Conservation (phyloP, 2,888 invertebrate species). For the Aphrophora alni region DNA sequence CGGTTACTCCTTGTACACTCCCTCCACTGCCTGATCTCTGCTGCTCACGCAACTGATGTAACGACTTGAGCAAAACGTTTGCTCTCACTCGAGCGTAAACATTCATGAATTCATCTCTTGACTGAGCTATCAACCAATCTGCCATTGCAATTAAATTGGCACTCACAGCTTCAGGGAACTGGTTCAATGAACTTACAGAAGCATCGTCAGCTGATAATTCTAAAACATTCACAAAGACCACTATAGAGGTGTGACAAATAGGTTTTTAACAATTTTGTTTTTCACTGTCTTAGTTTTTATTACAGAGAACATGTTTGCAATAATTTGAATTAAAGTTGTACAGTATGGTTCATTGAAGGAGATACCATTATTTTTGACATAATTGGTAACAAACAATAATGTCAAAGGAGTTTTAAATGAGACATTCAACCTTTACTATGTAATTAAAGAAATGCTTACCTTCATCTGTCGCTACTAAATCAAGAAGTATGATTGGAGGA, state of each 20-base stretch:
- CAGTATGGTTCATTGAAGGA: no score
- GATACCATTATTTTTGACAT: no score
- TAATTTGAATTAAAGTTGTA: no score
- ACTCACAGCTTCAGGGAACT: constrained; percentile 72
- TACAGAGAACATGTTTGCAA: no score
- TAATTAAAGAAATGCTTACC: constrained; percentile 59
- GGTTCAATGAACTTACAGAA: constrained; percentile 63
- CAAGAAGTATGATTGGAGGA: constrained; percentile 85
- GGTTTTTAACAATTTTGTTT: no score
- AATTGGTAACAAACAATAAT: no score
- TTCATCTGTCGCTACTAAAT: constrained; percentile 86
- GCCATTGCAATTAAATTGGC: constrained; percentile 80
- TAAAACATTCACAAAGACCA: no score
- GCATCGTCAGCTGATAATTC: constrained; percentile 61
- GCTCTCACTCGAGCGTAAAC: constrained; percentile 79
- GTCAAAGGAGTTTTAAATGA: no score
- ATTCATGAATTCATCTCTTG: constrained; percentile 72
- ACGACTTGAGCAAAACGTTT: constrained; percentile 74
- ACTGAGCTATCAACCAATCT: constrained; percentile 81
- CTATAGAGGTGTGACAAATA: no score
- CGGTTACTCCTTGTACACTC: constrained; percentile 48
- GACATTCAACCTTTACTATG: no score
- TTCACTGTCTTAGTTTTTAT: no score
- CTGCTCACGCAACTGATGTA: constrained; percentile 80
- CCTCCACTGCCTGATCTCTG: constrained; percentile 71